These are phyloP conservation scores for Pararge aegeria DNA, from an alignment of 1,140 invertebrate species.

Conservation along the genomic window DNA sequence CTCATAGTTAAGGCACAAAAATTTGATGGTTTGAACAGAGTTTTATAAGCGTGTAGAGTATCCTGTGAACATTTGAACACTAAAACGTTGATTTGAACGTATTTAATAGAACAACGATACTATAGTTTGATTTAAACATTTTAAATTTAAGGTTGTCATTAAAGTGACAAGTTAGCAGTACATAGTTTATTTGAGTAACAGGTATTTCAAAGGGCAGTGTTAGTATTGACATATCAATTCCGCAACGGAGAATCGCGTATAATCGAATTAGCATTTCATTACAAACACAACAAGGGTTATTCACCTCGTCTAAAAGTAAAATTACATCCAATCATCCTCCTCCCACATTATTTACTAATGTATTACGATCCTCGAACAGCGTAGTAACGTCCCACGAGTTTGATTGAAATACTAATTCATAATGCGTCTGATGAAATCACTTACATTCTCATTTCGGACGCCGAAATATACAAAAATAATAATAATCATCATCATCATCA, in stretches of 20 bases:
- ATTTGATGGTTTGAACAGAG: not conserved
- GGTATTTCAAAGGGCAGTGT: slow-evolving; percentile 16
- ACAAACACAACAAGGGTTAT: slow-evolving; percentile 43
- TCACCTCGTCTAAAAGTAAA: slow-evolving; percentile 64
- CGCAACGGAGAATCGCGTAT: slow-evolving; percentile 30
- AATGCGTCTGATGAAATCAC: slow-evolving; percentile 20
- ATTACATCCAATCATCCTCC: slow-evolving; percentile 62
- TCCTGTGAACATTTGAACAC: too few relatives aligned
- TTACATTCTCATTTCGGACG: slow-evolving; percentile 2
- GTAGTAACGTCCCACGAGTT: slow-evolving; percentile 49
- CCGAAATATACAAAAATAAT: not conserved
- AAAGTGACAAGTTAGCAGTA: too few relatives aligned
- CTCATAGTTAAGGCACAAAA: not conserved
- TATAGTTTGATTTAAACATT: too few relatives aligned
- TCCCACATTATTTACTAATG: slow-evolving; percentile 63
- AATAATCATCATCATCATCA: too few relatives aligned
- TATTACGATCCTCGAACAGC: slow-evolving; percentile 54
- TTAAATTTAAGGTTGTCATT: too few relatives aligned
- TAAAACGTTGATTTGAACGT: too few relatives aligned
- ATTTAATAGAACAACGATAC: too few relatives aligned
- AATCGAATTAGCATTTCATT: slow-evolving; percentile 44
- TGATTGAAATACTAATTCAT: slow-evolving; percentile 36
- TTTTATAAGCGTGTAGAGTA: too few relatives aligned
- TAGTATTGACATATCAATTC: slow-evolving; percentile 11
- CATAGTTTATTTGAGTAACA: too few relatives aligned